These are phyloP conservation scores for Pipistrellus nathusii DNA, from an alignment of 2,797 vertebrate species.

Conservation along the genomic window DNA sequence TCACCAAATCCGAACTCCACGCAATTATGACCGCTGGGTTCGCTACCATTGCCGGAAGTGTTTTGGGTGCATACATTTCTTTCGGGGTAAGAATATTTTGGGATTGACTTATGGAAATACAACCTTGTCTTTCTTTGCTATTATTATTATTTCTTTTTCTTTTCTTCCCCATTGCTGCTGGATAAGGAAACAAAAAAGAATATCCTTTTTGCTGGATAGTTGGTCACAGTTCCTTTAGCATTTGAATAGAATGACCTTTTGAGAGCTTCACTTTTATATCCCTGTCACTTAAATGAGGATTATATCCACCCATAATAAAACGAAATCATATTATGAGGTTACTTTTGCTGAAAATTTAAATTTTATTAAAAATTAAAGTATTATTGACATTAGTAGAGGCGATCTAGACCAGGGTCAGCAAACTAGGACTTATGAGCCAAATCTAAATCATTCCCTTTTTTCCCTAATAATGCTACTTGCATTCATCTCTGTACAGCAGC, in stretches of 20 bases:
- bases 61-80: conserved; percentile 92
- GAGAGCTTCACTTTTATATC: not conserved
- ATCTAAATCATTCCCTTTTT: not conserved
- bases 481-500: not conserved
- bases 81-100: conserved; percentile 90
- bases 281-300: not conserved
- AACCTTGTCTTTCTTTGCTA: not conserved
- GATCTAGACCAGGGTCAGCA: not conserved
- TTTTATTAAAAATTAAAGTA: not conserved
- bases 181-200: not conserved
- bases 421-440: not conserved
- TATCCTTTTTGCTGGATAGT: not conserved
- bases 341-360: conserved; percentile 17
- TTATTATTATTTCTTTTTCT: not conserved
- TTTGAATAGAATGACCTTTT: not conserved
- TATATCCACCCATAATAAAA: not conserved
- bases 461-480: not conserved
- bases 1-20: conserved; percentile 93
- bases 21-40: conserved; percentile 93
- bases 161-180: not conserved
- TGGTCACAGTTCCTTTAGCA: not conserved
- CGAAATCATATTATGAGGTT: not conserved
- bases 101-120: not conserved
- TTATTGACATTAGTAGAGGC: not conserved
- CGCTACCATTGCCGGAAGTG: conserved; percentile 91